Evolutionary conservation across 2,888 invertebrate species (phyloP), one percentile per base, ranked within the genome.

Genomic region (Cephus nigrinus): DNA sequence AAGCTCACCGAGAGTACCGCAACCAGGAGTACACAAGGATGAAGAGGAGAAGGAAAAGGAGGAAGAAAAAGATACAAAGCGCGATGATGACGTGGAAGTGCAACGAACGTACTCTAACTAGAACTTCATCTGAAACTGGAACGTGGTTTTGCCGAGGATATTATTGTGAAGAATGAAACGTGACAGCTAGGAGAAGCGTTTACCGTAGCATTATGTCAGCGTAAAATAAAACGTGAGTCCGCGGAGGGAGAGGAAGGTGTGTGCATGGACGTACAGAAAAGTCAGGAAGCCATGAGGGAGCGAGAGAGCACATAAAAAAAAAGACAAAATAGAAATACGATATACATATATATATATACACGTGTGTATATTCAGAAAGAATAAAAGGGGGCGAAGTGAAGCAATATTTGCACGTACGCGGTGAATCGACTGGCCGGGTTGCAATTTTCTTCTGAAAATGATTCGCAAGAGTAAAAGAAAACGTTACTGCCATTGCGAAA

Each of bases 241-340:
- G 55, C 9, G 23, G 23, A 23, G 23, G 23, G 55, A 55, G 55
- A 2, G 23, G 55, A 9, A 23, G 23, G 9, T 23, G 9, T 23
- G 12, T 35, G 35, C 12, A 35, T 3, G 2, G 55, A 9, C 55
- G 55, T 55, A 9, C 68, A 77, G 33, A 68, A 68, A 35, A 78
- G 73, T 73, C 75, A 81, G 76, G 80, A 34, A 55, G 32, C 71
- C 33, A 78, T 69, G n/a, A 75, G 32, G n/a, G 75, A 68, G 30
- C 31, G 31, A 40, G 75, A n/a, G 11, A 40, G 68, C 15, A 77
- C 75, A 55, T 23, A 40, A 55, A 9, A 23, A 40, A 40, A 9
- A 23, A 55, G 9, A 23, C 2, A 55, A 23, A 40, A 55, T 55
- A 55, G 9, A 15, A 4, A 2, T 55, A 55, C 9, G 15, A 15